Evolutionary conservation across 2,888 invertebrate genomes (phyloP), one percentile per base, ranked within the genome.

Genomic region (Callimorpha dominula): DNA sequence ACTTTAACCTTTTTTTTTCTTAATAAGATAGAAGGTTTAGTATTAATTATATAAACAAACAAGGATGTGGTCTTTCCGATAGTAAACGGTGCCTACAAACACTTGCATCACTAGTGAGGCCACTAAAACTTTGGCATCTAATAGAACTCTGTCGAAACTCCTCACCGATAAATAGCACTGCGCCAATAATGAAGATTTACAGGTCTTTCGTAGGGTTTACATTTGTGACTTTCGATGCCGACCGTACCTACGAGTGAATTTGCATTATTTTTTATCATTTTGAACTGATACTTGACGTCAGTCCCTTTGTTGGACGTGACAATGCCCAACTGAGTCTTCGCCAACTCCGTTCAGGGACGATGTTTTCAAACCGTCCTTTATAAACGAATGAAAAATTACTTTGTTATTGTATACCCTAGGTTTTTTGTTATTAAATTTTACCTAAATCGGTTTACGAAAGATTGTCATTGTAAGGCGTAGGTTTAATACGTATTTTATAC

Each of bases 231-330:
- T 20, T 12, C 31, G 4, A 6, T 60, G 60, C 60, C 31, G 31
- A 60, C 43, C 8, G 85, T 69, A 69, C 65, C 52, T 67, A 73
- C 65, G 20, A 91, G 92, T 94, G 94, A 93, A 93, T 93, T 91
- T 93, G 92, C 94, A 93, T 94, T 93, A 93, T 93, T 93, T 94
- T 94, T 94, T 92, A 91, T 90, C 91, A 89, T 88, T 90, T 85
- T 86, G 87, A 86, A 83, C 85, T 84, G 84, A 91, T 92, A 93
- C 92, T 92, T 89, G 92, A 90, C 87, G 89, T 88, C 88, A 80
- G 85, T 85, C 88, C 90, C 87, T 89, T 93, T 93, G 92, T 93
- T 82, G 80, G 68, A 78, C 85, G 82, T 87, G 89, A 94, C 93
- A 94, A 94, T 91, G 87, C 86, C 70, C 79, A 49, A 60, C 69